A percentile compares a stretch with the other conserved stretches of the same genome.
These are phyloP conservation scores for Chitala chitala DNA, from an alignment of 2,113 vertebrate species.

Conservation along the genomic window DNA sequence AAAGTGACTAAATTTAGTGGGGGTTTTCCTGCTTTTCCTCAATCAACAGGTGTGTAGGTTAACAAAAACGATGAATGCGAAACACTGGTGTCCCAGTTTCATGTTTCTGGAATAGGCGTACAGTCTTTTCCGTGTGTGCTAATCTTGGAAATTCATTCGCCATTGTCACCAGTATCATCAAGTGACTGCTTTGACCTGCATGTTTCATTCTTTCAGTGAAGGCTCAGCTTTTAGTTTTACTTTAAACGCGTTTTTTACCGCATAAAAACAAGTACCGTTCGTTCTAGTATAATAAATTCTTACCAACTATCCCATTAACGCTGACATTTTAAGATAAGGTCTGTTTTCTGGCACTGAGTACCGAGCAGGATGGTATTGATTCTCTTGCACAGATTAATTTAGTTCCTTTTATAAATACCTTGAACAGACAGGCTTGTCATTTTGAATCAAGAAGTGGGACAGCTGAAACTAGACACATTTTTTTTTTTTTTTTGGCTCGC, in stretches of 20 bases:
- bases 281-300: no score
- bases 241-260: no score
- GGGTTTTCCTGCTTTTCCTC: not conserved
- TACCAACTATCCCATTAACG: not conserved
- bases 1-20: not conserved
- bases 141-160: no score
- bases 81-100: not conserved
- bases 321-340: not conserved
- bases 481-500: not conserved
- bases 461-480: not conserved
- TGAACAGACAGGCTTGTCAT: not conserved
- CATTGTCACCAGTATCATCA: no score
- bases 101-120: not conserved
- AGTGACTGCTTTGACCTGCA: no score
- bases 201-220: no score
- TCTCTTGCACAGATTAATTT: not conserved
- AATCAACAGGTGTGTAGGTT: constrained; percentile 18
- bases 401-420: not conserved
- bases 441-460: constrained; percentile 2
- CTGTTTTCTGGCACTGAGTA: no score
- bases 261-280: no score
- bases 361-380: no score
- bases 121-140: not conserved
- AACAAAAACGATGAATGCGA: not conserved
- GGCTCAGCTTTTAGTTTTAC: no score